phyloP scores from a whole-genome alignment of 2,797 vertebrate species.

The Ibycter americanus region DNA sequence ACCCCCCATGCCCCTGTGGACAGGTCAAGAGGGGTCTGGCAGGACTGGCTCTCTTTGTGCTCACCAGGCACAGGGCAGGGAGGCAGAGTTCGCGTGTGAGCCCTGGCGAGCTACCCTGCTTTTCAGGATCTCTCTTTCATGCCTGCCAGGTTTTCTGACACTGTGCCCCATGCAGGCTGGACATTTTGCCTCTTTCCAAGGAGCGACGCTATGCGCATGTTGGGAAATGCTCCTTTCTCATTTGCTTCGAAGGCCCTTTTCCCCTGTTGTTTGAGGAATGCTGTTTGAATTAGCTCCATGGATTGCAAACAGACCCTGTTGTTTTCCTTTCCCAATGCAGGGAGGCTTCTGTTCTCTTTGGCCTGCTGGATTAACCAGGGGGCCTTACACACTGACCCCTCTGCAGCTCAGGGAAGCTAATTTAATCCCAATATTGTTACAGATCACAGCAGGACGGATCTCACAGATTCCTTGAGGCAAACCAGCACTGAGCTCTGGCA shows the following conservation, averaged over 20 bases:
- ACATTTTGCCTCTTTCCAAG: not conserved
- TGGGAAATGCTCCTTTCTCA: constrained; percentile 8
- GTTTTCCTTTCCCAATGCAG: constrained; percentile 67
- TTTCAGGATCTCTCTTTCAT: not conserved
- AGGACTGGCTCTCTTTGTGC: not conserved
- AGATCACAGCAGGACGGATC: constrained; percentile 56
- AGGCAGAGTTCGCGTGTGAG: fast-evolving
- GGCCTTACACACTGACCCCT: constrained; percentile 59
- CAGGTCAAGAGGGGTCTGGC: fast-evolving
- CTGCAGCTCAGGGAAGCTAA: constrained; percentile 63
- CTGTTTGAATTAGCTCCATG: constrained; percentile 64
- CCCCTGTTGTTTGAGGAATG: constrained; percentile 64
- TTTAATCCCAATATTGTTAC: constrained; percentile 69
- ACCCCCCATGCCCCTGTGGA: fast-evolving
- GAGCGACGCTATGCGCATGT: not conserved
- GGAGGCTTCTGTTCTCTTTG: constrained; percentile 65
- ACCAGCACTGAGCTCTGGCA: not conserved
- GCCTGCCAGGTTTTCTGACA: not conserved
- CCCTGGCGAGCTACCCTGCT: not conserved
- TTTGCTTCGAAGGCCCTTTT: constrained; percentile 40
- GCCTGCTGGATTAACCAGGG: constrained; percentile 59
- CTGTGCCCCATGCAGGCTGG: not conserved
- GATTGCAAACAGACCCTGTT: constrained; percentile 68
- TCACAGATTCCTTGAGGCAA: constrained; percentile 59
- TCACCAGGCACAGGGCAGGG: fast-evolving